A percentile compares a stretch with the other conserved stretches of the same genome.
These are phyloP conservation scores for Cottoperca gobio DNA, from an alignment of 2,797 vertebrate species.

Conservation along the genomic window DNA sequence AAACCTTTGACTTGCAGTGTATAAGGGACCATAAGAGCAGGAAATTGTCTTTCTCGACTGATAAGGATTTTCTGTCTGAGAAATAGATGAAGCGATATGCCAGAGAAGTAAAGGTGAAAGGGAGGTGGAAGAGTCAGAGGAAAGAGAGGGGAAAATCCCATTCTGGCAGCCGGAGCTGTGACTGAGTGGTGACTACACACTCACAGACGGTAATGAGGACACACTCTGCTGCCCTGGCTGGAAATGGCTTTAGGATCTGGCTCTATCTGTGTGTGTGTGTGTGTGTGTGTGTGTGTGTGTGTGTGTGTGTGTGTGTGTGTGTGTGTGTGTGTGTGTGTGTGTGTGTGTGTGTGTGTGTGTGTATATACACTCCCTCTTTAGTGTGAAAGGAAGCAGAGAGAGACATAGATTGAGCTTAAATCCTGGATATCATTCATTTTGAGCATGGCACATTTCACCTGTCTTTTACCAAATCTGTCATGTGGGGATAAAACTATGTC, in stretches of 20 bases:
- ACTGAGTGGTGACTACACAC: conserved; percentile 78
- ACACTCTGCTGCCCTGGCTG: conserved; percentile 72
- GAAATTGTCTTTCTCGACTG: conserved; percentile 78
- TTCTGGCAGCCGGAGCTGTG: conserved; percentile 70
- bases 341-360: neutral
- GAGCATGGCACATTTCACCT: conserved; percentile 62
- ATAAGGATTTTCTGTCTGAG: conserved; percentile 81
- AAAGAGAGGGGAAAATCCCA: conserved; percentile 67
- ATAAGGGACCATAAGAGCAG: conserved; percentile 67
- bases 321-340: neutral
- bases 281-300: conserved; percentile 19
- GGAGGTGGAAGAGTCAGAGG: conserved; percentile 56
- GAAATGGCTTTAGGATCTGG: conserved; percentile 72
- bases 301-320: neutral
- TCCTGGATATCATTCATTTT: conserved; percentile 67
- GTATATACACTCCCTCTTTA: conserved; percentile 24
- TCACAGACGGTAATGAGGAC: conserved; percentile 77
- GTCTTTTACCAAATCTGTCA: conserved; percentile 45
- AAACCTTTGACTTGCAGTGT: conserved; percentile 43
- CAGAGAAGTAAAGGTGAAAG: conserved; percentile 75
- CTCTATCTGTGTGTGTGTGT: conserved; percentile 7
- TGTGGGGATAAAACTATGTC: conserved; percentile 41
- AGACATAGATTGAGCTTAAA: conserved; percentile 61
- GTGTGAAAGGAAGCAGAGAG: conserved; percentile 56
- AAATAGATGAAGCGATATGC: conserved; percentile 80